Conservation (phyloP, 2,797 vertebrate species). For the Anabacerthia variegaticeps region DNA sequence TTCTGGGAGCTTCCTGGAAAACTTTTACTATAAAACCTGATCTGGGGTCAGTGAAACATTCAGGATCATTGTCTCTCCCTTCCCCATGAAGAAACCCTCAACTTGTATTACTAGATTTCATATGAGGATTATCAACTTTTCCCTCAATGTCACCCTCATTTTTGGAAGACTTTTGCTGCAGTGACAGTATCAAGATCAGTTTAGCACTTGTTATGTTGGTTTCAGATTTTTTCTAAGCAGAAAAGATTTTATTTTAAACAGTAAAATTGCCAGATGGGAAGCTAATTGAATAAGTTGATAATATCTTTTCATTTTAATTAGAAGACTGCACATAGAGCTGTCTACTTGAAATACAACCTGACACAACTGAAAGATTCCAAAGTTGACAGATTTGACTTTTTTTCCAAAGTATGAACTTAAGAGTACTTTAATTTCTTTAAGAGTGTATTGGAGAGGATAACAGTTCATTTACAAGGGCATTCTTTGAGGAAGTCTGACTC, state of each 20-base stretch:
- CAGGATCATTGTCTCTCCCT: neutral
- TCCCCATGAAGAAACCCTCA: neutral
- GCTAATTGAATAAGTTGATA: conserved; percentile 62
- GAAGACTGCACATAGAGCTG: conserved; percentile 29
- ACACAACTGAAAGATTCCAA: conserved; percentile 53
- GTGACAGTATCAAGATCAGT: neutral
- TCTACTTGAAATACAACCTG: conserved; percentile 56
- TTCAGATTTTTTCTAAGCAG: neutral
- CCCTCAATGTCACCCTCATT: neutral
- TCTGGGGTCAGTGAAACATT: neutral
- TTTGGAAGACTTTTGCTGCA: neutral
- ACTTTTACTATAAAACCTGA: neutral
- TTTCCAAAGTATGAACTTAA: conserved; percentile 3
- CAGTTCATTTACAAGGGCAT: conserved; percentile 31
- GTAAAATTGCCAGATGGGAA: conserved; percentile 61
- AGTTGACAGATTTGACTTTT: conserved; percentile 46
- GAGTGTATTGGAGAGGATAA: conserved; percentile 23
- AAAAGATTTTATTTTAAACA: conserved; percentile 38
- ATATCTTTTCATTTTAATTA: conserved; percentile 72
- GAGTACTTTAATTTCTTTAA: conserved; percentile 44
- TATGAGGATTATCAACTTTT: neutral
- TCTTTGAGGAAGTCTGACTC: conserved; percentile 28
- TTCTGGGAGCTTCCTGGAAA: neutral
- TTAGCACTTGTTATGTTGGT: neutral
- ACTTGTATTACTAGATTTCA: neutral